Evolutionary conservation across 2,113 vertebrate species (phyloP), one percentile per base, ranked within the genome.

Genomic region (Alligator sinensis): DNA sequence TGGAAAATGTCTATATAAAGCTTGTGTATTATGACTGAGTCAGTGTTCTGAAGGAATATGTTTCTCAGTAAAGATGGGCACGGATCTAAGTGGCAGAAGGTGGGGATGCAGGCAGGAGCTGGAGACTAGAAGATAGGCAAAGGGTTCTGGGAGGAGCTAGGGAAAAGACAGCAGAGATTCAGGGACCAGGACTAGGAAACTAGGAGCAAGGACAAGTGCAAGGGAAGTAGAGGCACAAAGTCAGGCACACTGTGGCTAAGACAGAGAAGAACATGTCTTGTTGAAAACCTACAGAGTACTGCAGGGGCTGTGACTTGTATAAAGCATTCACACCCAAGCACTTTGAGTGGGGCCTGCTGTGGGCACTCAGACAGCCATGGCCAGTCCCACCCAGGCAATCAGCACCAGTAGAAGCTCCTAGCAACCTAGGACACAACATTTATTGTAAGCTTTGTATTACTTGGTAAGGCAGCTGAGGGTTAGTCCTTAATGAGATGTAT

Each of bases 121-220:
- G 77, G 93, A 74, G 87, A 77, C 3, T 89, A 68, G 75, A 70
- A 94, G 85, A 82, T 5, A 96, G 74, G 66, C 62, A 90, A 89
- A 47, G 47, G 47, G 47, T 34, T 64, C 28, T 85, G 76, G 85
- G 81, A 94, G 87, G 75, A 68, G 38, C 88, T 63, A 5, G 21
- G 30, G 87, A 91, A 93, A 92, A 92, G 92, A 81, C 88, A 77
- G 16, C 85, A 94, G 85, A 83, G 74, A 47, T 47, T 47, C 47
- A 47, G 47, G 47, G 47, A 47, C 7, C 47, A 47, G 47, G 47
- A 47, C 47, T 47, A 47, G 47, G 47, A 47, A 47, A 47, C 47
- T 47, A 47, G 47, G 9, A 47, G 47, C 47, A 47, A 47, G 47
- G 47, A 7, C 47, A 7, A 47, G 47, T 47, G 66, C 72, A 25